Evolutionary conservation across 2,888 invertebrate genomes (phyloP).

Genomic region (Masnerella sp.): DNA sequence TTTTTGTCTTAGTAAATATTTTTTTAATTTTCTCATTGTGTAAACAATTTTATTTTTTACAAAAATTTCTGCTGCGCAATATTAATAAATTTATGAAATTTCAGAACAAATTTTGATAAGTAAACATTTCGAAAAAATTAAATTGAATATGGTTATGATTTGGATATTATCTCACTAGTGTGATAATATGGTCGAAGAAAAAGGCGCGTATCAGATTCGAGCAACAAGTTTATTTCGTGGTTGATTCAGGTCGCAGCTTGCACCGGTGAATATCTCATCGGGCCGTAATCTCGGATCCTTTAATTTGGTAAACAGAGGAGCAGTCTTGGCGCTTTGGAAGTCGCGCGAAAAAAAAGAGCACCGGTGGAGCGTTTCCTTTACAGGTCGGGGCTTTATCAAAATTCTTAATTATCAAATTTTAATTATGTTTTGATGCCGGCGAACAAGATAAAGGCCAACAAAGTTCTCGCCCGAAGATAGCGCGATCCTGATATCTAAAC

Average conservation of each 20-base stretch:
- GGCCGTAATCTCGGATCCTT: constrained; percentile 53
- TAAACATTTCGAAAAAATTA: too few relatives aligned
- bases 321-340: constrained; percentile 45
- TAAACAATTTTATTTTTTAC: too few relatives aligned
- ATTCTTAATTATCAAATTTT: constrained; percentile 78
- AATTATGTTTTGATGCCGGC: constrained; percentile 75
- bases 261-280: constrained; percentile 33
- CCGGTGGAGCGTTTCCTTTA: constrained; percentile 30
- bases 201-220: constrained; percentile 37
- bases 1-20: too few relatives aligned
- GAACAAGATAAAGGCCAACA: constrained; percentile 54
- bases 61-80: too few relatives aligned
- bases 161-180: too few relatives aligned
- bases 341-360: constrained; percentile 30
- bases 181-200: constrained; percentile 33
- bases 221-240: constrained; percentile 32
- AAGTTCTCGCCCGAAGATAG: constrained; percentile 60
- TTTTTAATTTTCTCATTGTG: too few relatives aligned
- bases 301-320: constrained; percentile 62
- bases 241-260: constrained; percentile 37
- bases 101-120: too few relatives aligned
- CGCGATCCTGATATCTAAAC: constrained; percentile 59
- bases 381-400: constrained; percentile 71
- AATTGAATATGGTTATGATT: too few relatives aligned
- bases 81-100: too few relatives aligned